A percentile compares a stretch with the other conserved stretches of the same genome.
Evolutionary conservation across 2,888 invertebrate genomes (phyloP).

Genomic region (Automeris io): DNA sequence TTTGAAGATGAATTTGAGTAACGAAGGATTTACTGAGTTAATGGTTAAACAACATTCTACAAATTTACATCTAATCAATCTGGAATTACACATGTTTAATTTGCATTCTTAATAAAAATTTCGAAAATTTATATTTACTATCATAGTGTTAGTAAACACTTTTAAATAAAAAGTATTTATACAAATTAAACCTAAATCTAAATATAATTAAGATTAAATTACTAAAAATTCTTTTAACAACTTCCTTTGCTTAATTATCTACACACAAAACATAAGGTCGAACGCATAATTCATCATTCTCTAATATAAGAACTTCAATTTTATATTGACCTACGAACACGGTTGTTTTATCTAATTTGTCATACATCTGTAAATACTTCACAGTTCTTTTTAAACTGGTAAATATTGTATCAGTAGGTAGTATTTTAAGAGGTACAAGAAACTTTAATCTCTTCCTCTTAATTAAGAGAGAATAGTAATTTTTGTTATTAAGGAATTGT

Average conservation of each 20-base stretch:
- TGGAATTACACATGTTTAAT: too few relatives aligned
- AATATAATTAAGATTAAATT: background rate
- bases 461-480: constrained; percentile 13
- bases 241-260: constrained; percentile 21
- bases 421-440: constrained; percentile 10
- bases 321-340: constrained; percentile 12
- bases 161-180: background rate
- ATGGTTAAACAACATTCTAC: too few relatives aligned
- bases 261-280: constrained; percentile 30
- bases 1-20: too few relatives aligned
- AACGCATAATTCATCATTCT: constrained; percentile 31
- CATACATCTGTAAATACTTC: background rate
- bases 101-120: too few relatives aligned
- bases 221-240: constrained; percentile 10
- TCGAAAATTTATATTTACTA: too few relatives aligned
- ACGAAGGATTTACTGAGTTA: too few relatives aligned
- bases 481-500: too few relatives aligned
- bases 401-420: background rate
- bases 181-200: background rate
- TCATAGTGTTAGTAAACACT: background rate
- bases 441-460: constrained; percentile 20
- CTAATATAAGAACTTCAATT: constrained; percentile 21
- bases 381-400: background rate
- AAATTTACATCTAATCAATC: too few relatives aligned
- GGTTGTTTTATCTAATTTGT: background rate